These are phyloP conservation scores for Drosophila subpulchrella DNA, from an alignment of 1,140 invertebrate species.

Conservation along the genomic window DNA sequence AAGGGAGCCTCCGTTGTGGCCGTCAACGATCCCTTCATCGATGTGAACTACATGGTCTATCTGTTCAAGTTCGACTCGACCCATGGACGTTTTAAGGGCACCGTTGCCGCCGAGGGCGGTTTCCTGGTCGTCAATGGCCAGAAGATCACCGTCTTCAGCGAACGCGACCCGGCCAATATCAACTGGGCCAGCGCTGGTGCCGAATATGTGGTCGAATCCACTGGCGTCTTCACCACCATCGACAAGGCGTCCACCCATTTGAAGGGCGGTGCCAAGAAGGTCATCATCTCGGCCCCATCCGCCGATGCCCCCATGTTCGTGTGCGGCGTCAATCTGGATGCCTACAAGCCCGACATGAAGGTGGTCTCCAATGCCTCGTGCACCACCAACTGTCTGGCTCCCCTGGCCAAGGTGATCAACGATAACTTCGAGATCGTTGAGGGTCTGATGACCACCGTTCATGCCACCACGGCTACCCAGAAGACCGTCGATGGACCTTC, in stretches of 20 bases:
- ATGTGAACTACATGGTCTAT: constrained; percentile 98
- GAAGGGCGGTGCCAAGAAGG: constrained; percentile 98
- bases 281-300: constrained; percentile 98
- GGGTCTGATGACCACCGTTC: constrained; percentile 99
- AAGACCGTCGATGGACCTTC: constrained; percentile 99
- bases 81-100: constrained; percentile 95
- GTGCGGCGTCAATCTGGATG: constrained; percentile 96
- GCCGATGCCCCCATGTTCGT: constrained; percentile 99
- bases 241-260: constrained; percentile 95
- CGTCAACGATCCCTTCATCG: constrained; percentile 97
- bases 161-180: constrained; percentile 95
- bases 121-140: constrained; percentile 95
- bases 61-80: constrained; percentile 99
- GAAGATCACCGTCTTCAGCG: constrained; percentile 93
- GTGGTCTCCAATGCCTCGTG: constrained; percentile 99
- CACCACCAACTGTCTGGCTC: constrained; percentile 99
- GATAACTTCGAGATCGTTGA: constrained; percentile 98
- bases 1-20: constrained; percentile 94
- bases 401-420: constrained; percentile 97
- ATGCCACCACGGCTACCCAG: constrained; percentile 98
- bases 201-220: constrained; percentile 98
- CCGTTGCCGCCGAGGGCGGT: constrained; percentile 91
- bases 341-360: constrained; percentile 93
- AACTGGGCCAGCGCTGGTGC: constrained; percentile 96
- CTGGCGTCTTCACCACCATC: constrained; percentile 98